Conservation (phyloP, 2,113 vertebrate species). For the Cepphus grylle region DNA sequence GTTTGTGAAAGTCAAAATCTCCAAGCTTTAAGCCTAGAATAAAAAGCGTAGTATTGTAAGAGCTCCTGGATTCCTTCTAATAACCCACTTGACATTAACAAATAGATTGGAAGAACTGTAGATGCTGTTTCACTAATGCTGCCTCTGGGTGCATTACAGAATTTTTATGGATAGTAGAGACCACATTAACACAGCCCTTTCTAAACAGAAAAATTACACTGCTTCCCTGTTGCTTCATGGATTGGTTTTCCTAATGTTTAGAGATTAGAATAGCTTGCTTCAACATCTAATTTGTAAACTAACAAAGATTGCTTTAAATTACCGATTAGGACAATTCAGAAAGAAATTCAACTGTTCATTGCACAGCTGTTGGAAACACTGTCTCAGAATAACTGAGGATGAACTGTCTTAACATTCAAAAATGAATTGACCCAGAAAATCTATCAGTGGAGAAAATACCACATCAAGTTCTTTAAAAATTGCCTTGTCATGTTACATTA, state of each 20-base stretch:
- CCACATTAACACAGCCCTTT: background rate
- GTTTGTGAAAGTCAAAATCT: background rate
- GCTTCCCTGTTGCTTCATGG: background rate
- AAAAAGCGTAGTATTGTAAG: background rate
- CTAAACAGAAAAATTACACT: background rate
- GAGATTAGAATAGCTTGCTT: conserved; percentile 5
- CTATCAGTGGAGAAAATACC: background rate
- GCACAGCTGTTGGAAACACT: background rate
- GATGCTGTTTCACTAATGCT: background rate
- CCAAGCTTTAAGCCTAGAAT: background rate
- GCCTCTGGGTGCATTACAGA: background rate
- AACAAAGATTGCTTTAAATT: background rate
- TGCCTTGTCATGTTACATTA: background rate
- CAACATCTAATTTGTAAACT: conserved; percentile 3
- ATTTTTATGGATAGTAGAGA: background rate
- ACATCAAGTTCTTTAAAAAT: background rate
- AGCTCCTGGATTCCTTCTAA: background rate
- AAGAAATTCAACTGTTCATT: background rate
- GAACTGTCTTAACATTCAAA: background rate
- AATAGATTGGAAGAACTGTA: background rate
- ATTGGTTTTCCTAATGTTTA: background rate
- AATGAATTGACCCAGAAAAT: background rate
- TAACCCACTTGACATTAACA: conserved; percentile 8
- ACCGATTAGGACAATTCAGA: background rate
- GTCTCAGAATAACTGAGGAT: background rate